Evolutionary conservation across 2,888 invertebrate species (phyloP).

Genomic region (Hypomecis punctinalis): DNA sequence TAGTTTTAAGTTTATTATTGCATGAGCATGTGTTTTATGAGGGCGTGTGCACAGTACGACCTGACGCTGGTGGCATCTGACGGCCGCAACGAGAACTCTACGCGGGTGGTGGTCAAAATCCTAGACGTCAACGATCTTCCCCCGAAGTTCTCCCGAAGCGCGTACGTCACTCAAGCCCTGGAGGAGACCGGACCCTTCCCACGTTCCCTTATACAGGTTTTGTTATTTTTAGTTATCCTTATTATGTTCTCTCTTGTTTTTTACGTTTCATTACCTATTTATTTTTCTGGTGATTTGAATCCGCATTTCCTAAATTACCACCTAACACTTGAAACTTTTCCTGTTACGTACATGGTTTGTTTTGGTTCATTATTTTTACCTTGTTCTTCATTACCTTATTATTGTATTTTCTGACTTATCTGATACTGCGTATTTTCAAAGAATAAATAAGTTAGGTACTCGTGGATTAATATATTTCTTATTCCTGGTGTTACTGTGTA

Average conservation of each 20-base stretch:
- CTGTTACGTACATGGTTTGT: neutral
- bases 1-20: conserved; percentile 48
- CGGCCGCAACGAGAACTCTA: conserved; percentile 95
- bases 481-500: too few species aligned
- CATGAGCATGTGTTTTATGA: conserved; percentile 79
- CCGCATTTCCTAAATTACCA: conserved; percentile 2
- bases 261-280: conserved; percentile 8
- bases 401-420: neutral
- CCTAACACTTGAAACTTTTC: neutral
- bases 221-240: conserved; percentile 53
- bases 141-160: conserved; percentile 90
- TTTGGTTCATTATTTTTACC: conserved; percentile 3
- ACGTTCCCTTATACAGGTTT: conserved; percentile 89
- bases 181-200: conserved; percentile 92
- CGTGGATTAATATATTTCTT: too few species aligned
- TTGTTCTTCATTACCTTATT: neutral
- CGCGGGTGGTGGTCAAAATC: conserved; percentile 92
- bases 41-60: conserved; percentile 89
- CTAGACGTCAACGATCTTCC: conserved; percentile 96
- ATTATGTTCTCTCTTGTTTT: conserved; percentile 26
- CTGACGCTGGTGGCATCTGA: conserved; percentile 95
- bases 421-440: neutral
- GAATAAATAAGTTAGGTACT: too few species aligned
- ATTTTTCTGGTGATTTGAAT: conserved; percentile 11
- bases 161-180: conserved; percentile 89